Base-by-base conservation (phyloP, 2,797 vertebrate species). In the Acrossocheilus wenchowensis region DNA sequence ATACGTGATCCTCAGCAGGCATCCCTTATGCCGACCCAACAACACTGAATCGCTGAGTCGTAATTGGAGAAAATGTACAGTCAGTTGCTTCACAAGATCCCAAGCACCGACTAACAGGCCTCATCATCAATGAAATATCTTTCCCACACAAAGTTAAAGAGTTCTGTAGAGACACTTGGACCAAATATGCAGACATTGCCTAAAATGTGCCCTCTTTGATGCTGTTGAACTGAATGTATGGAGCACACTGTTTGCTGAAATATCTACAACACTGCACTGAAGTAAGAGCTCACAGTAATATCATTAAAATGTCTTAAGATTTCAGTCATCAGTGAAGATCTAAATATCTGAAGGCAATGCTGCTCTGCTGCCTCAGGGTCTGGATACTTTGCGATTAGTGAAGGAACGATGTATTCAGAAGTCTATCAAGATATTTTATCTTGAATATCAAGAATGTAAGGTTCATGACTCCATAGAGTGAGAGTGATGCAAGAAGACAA, bases 11-110 rank as follows among this genome's bases (percentile, higher is more conserved):
- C 69, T 57, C 54, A 57, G 54, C 54, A 39, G 36, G 30, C 14
- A 48, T 30, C 48, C 74, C 9, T 77, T 26, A 26, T 45, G 34
- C 14, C 54, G 26, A 26, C 39, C 23, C 39, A 30, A 43, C 39
- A 79, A 60, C 39, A 26, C 39, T 19, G 39, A 64, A 79, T 9
- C 43, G 78, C 78, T 79, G 78, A 80, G 78, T 45, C 14, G n/a
- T 45, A 62, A 62, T 30, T 26, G 78, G 23, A 80, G n/a, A 80
- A 64, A 80, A 26, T 30, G 57, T 64, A n/a, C 23, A 45, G 78
- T 64, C 78, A 80, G 78, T 39, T 78, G 72, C 36, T 60, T 78
- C 77, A 57, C 50, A 39, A 26, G 23, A 74, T 66, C 57, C n/a
- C 57, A 2, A 26, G 52, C 11, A 78, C 75, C 1, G n/a, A 30